A percentile compares a stretch with the other conserved stretches of the same genome.
These are phyloP conservation scores for Chelonus insularis DNA, from an alignment of 1,140 invertebrate species.

Conservation along the genomic window DNA sequence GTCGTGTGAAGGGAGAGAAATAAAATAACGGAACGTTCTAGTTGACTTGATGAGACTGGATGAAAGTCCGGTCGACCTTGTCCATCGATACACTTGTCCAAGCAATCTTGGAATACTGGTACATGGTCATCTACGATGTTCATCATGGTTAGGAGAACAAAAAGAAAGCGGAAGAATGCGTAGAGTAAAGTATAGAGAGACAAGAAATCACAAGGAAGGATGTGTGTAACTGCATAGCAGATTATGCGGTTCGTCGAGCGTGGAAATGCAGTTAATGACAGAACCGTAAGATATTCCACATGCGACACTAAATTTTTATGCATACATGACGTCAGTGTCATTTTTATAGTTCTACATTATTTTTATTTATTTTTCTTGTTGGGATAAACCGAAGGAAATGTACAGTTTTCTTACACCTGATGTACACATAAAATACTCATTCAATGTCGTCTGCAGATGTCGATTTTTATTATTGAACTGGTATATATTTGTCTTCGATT, in stretches of 20 bases:
- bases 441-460: neutral
- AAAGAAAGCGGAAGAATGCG: constrained; percentile 22
- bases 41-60: neutral
- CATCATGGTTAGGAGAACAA: constrained; percentile 4
- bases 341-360: no score
- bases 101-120: constrained; percentile 19
- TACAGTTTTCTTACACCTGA: constrained; percentile 1
- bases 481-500: neutral
- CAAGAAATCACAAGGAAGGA: neutral
- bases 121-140: constrained; percentile 16
- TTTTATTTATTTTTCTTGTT: no score
- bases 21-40: constrained; percentile 20
- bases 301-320: neutral
- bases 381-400: no score
- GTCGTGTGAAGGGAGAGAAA: no score
- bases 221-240: constrained; percentile 26
- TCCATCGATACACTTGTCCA: constrained; percentile 22
- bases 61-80: constrained; percentile 24
- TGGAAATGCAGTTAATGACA: constrained; percentile 44
- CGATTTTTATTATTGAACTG: neutral
- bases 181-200: neutral
- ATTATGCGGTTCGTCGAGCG: constrained; percentile 42
- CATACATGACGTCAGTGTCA: neutral
- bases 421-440: neutral
- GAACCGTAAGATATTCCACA: constrained; percentile 36